Evolutionary conservation across 2,797 vertebrate species (phyloP), one percentile per base, ranked within the genome.

Genomic region (Pogonophryne albipinna): DNA sequence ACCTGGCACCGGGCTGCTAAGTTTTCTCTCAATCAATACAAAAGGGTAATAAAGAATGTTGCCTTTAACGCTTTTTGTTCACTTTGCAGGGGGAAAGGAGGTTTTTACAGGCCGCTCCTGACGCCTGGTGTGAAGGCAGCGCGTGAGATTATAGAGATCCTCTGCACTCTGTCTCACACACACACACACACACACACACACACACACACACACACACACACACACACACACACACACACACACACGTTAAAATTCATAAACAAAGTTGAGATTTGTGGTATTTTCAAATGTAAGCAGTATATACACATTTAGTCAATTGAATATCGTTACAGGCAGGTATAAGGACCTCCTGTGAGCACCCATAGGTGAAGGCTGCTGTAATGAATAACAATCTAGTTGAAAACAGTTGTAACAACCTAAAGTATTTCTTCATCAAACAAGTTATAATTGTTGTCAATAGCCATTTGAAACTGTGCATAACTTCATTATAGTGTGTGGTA

Each of bases 21-120:
- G 71, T 88, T 89, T 87, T 90, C 86, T 87, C 90, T 94, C 92
- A 91, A 93, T 94, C 93, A 94, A 94, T 93, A 91, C 78, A 71
- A 90, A 87, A 56, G 84, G 89, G 89, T 53, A 88, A 91, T 94
- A 94, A 95, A 95, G 78, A 92, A 91, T 3, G 71, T 19, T 51
- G 87, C 79, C 76, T 92, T 91, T 86, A 68, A 86, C 66, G 80
- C 78, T 75, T 89, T 83, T 82, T 85, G 92, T 91, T 87, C 86
- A 78, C 82, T 71, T 86, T 78, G 80, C 34, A 0, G 78, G 83
- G 84, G 85, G 82, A 69, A 82, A 78, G 80, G 80, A 78, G 60
- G 68, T 91, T 92, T 66, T 92, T 90, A 91, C 84, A 78, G 81
- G 79, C 3, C 82, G 84, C 81, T 89, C 80, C 86, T 71, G 86